Evolutionary conservation across 2,888 invertebrate species (phyloP).

Genomic region (Eugnorisma glareosa): DNA sequence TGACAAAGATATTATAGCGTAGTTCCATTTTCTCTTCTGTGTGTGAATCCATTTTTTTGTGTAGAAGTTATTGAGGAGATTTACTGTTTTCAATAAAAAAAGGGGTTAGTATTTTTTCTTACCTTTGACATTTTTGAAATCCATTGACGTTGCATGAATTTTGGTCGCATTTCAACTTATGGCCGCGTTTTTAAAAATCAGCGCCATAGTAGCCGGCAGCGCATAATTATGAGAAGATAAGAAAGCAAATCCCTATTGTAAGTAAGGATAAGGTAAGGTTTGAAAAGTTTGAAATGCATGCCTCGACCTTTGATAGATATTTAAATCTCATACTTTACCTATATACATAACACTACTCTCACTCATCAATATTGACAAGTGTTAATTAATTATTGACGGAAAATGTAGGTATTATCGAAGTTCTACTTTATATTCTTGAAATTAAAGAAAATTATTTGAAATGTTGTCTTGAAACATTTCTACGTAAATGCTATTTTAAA

Average conservation of each 20-base stretch:
- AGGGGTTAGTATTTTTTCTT: background rate
- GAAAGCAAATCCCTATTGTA: too few species aligned
- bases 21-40: background rate
- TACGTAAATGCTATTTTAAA: conserved; percentile 7
- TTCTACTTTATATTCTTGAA: background rate
- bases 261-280: too few species aligned
- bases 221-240: too few species aligned
- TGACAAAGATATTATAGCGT: background rate
- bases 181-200: background rate
- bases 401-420: background rate
- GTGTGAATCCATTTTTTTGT: background rate
- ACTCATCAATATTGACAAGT: background rate
- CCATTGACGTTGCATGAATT: background rate
- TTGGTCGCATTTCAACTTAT: background rate
- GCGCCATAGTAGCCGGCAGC: too few species aligned
- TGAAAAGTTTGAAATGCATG: background rate
- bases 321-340: background rate
- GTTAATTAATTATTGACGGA: background rate
- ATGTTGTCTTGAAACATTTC: background rate
- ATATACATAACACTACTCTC: background rate
- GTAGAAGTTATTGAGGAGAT: background rate
- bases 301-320: background rate
- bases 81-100: background rate
- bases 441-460: background rate
- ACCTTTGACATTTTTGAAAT: background rate